Percentiles rank a stretch among this genome's conserved stretches.
Evolutionary conservation across 2,888 invertebrate genomes (phyloP).

Genomic region (Ochropleura leucogaster): DNA sequence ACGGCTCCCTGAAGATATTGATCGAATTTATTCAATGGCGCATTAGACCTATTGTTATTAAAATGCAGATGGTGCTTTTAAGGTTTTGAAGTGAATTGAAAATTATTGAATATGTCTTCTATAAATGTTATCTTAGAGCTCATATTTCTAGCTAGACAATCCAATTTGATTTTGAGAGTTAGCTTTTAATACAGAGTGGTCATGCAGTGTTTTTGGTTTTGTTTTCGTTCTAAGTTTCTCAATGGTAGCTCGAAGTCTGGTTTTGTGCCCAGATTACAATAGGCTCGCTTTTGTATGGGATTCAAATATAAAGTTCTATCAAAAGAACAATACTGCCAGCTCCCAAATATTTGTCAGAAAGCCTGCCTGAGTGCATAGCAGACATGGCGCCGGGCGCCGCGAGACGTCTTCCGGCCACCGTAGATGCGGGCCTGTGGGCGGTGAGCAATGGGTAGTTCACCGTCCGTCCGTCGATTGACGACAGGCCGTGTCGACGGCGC

Average conservation of each 20-base stretch:
- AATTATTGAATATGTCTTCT: background rate
- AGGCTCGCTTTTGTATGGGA: background rate
- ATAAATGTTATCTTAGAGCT: background rate
- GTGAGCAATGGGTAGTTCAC: no score
- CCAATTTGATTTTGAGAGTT: background rate
- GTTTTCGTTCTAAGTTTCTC: background rate
- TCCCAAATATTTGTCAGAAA: no score
- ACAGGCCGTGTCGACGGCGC: no score
- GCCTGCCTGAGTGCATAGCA: no score
- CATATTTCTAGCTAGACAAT: background rate
- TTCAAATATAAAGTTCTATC: background rate
- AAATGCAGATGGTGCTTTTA: background rate
- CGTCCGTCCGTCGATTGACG: no score
- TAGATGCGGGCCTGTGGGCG: no score
- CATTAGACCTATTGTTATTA: conserved; percentile 23
- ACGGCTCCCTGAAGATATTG: background rate
- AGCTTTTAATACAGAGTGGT: background rate
- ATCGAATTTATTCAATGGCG: conserved; percentile 25
- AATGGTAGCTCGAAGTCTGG: background rate
- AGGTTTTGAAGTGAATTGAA: background rate
- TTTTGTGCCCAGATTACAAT: background rate
- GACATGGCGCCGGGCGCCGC: no score
- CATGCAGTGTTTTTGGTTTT: background rate
- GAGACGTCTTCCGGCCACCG: no score
- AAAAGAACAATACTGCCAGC: no score